Evolutionary conservation across 2,113 vertebrate species (phyloP).

Genomic region (Megaptera novaeangliae): DNA sequence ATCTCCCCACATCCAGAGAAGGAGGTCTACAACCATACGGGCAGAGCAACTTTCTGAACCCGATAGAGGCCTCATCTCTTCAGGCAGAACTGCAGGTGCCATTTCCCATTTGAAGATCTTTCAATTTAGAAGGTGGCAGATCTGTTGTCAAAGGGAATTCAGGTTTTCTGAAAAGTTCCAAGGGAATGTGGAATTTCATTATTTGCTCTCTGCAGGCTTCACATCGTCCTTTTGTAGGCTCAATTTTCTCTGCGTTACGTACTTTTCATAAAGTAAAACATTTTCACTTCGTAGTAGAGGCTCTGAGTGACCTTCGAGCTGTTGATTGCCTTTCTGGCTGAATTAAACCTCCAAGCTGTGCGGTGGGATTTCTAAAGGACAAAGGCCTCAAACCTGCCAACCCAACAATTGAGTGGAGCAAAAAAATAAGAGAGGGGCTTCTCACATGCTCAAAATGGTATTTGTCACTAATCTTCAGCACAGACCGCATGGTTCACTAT

Average conservation of each 20-base stretch:
- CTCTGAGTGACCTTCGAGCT: background rate
- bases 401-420: conserved; percentile 5
- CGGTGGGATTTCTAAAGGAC: conserved; percentile 53
- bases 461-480: background rate
- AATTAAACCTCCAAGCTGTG: conserved; percentile 27
- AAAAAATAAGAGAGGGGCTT: background rate
- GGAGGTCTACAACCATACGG: rapidly evolving
- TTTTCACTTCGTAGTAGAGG: background rate
- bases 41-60: rapidly evolving
- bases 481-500: background rate
- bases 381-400: conserved; percentile 57
- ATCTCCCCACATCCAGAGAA: background rate
- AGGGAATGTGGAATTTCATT: background rate
- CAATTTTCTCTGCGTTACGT: background rate
- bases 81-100: too few species aligned
- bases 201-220: background rate
- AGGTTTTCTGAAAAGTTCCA: background rate
- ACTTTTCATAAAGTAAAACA: conserved; percentile 51
- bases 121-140: background rate
- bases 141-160: background rate
- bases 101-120: background rate
- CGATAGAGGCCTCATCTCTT: background rate
- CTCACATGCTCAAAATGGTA: background rate
- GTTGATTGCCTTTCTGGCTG: background rate
- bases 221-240: background rate